phyloP scores from a whole-genome alignment of 2,113 vertebrate genomes.

The Mesoclemmys tuberculata region DNA sequence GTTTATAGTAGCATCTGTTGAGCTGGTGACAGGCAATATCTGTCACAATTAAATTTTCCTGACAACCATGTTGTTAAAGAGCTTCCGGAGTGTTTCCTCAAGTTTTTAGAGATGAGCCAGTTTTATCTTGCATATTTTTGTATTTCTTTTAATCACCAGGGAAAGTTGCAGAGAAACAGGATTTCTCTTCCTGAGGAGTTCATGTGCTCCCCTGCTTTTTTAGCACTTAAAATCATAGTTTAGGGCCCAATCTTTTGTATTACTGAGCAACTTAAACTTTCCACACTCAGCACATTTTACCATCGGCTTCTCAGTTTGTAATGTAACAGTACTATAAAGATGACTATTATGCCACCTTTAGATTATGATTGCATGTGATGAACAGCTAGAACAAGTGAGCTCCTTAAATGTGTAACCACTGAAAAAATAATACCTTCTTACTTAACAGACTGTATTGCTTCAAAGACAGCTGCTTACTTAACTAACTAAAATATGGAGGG shows the following conservation, averaged over 20 bases:
- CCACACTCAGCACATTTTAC: not conserved
- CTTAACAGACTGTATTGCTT: not conserved
- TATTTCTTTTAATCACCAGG: not conserved
- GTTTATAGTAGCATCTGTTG: conserved; percentile 12
- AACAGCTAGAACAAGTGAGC: not conserved
- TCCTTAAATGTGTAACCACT: not conserved
- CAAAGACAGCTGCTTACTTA: not conserved
- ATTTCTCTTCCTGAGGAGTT: not conserved
- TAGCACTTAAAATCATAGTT: not conserved
- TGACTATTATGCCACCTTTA: not conserved
- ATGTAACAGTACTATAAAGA: not conserved
- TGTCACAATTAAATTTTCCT: not conserved
- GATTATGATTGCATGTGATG: not conserved
- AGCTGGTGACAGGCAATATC: not conserved
- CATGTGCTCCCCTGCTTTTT: rapidly evolving
- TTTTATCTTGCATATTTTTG: not conserved
- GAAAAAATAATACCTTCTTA: not conserved
- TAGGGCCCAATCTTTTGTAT: not conserved
- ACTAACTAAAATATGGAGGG: not conserved
- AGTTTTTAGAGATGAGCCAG: not conserved
- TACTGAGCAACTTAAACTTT: not conserved
- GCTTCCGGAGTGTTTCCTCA: not conserved
- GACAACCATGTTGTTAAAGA: not conserved
- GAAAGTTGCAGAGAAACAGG: rapidly evolving
- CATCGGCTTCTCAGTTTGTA: not conserved